Evolutionary conservation across 2,113 vertebrate genomes (phyloP), one percentile per base, ranked within the genome.

Genomic region (Corythoichthys intestinalis): DNA sequence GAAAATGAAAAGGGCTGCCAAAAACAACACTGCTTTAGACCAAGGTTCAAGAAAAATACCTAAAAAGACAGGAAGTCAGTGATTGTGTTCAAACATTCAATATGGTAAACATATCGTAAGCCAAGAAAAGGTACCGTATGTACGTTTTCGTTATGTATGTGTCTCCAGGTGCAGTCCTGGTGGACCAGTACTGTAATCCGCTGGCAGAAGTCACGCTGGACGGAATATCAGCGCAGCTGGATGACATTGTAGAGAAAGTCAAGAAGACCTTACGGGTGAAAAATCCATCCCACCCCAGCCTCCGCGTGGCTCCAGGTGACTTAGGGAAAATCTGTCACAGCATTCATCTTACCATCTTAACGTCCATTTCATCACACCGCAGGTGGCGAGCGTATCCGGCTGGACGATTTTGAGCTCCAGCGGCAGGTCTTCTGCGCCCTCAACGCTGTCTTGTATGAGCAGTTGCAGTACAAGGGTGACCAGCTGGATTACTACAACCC

Each of bases 181-280:
- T 99, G 47, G 97, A 98, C 85, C 96, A 95, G 3, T 98, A 98
- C 75, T 99, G 96, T 84, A 98, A 99, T 76, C 97, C 97, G 0
- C 89, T 99, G 70, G 93, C 94, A 2, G 96, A 97, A 39, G 89
- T 98, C 80, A 94, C 92, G 62, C 84, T 97, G 48, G 91, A 88
- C 44, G 86, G 92, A 9, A 92, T 96, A 71, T 94, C 94, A 50
- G 86, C 91, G 0, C 95, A 99, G 84, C 88, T 98, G 47, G 91
- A 95, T 3, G 92, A 94, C 69, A 95, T 98, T 6, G 73, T 87
- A 0, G 94, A 94, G 28, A 96, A 95, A 69, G 95, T 96, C 53
- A 95, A 94, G 86, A 95, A 93, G 87, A 91, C 90, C 62, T 87
- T 99, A 39, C 91, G 91, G 44, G 83, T 91, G 4, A 95, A 92